phyloP scores from a whole-genome alignment of 1,140 invertebrate genomes.

The Drosophila orosa region DNA sequence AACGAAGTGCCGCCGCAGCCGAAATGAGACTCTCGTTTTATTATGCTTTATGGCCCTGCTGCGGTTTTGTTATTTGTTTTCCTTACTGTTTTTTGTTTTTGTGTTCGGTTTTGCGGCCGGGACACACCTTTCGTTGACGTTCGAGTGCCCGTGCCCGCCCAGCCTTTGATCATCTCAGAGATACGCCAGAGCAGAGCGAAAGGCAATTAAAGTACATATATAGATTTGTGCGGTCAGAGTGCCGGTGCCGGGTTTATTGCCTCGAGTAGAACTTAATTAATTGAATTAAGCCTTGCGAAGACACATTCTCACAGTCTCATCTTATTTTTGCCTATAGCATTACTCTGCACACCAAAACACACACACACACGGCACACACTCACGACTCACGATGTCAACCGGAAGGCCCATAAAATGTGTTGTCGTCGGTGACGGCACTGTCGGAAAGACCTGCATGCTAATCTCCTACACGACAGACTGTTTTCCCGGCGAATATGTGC shows the following conservation, averaged over 20 bases:
- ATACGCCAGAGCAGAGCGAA: conserved; percentile 32
- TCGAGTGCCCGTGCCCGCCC: conserved; percentile 16
- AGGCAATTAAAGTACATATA: conserved; percentile 54
- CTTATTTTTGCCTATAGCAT: conserved; percentile 42
- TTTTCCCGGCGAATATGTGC: conserved; percentile 99
- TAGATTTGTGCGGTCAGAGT: conserved; percentile 43
- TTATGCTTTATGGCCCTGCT: conserved; percentile 66
- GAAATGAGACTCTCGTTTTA: conserved; percentile 71
- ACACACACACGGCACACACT: conserved; percentile 42
- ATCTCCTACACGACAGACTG: conserved; percentile 99
- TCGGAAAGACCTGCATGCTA: conserved; percentile 99
- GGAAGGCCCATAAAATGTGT: conserved; percentile 98
- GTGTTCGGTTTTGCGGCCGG: conserved; percentile 19
- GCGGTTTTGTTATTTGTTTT: conserved; percentile 37
- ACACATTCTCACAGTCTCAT: conserved; percentile 39
- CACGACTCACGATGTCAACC: conserved; percentile 87
- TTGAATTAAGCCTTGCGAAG: conserved; percentile 77
- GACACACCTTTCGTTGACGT: conserved; percentile 48
- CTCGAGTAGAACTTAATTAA: conserved; percentile 78
- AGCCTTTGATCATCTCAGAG: conserved; percentile 59
- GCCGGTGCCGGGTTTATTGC: conserved; percentile 65
- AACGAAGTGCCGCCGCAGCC: conserved; percentile 55
- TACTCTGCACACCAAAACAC: conserved; percentile 4
- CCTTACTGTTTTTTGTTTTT: conserved; percentile 3
- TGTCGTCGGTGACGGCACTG: conserved; percentile 90